Percentiles rank a stretch among this genome's conserved stretches.
Conservation (phyloP, 2,888 invertebrate genomes). For the Podotricha telesiphe region DNA sequence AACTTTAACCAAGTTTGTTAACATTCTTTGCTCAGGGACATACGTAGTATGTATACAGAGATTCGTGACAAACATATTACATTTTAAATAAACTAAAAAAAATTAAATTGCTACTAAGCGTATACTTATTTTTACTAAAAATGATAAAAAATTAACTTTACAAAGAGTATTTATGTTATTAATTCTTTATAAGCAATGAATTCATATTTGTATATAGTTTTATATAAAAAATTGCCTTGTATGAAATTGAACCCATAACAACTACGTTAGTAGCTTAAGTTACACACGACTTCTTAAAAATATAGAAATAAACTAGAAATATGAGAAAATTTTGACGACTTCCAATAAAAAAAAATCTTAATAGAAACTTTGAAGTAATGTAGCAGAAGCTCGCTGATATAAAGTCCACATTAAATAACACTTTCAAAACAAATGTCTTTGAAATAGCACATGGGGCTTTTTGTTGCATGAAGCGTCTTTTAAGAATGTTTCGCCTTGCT, state of each 20-base stretch:
- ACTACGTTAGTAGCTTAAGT: neutral
- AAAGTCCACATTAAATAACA: constrained; percentile 22
- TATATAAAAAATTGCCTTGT: neutral
- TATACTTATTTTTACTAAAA: too few species aligned
- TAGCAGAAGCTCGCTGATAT: constrained; percentile 25
- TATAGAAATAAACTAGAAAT: neutral
- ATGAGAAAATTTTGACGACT: neutral
- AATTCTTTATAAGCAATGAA: too few species aligned
- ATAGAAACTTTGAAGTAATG: constrained; percentile 26
- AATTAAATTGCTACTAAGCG: neutral
- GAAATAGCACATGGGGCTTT: constrained; percentile 11
- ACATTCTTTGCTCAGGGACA: constrained; percentile 52
- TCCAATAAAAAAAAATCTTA: constrained; percentile 6
- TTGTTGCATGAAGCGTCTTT: constrained; percentile 9
- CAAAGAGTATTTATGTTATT: too few species aligned
- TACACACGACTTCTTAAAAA: neutral
- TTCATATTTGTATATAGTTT: too few species aligned
- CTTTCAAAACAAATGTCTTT: constrained; percentile 28
- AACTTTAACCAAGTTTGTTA: constrained; percentile 51
- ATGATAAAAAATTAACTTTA: too few species aligned
- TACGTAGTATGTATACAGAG: constrained; percentile 45
- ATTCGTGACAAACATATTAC: constrained; percentile 46
- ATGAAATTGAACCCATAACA: neutral
- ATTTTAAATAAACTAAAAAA: constrained; percentile 24
- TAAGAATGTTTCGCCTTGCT: constrained; percentile 13